Percentiles rank a stretch among this genome's conserved stretches.
phyloP scores from a whole-genome alignment of 2,113 vertebrate genomes.

The Gulo gulo region DNA sequence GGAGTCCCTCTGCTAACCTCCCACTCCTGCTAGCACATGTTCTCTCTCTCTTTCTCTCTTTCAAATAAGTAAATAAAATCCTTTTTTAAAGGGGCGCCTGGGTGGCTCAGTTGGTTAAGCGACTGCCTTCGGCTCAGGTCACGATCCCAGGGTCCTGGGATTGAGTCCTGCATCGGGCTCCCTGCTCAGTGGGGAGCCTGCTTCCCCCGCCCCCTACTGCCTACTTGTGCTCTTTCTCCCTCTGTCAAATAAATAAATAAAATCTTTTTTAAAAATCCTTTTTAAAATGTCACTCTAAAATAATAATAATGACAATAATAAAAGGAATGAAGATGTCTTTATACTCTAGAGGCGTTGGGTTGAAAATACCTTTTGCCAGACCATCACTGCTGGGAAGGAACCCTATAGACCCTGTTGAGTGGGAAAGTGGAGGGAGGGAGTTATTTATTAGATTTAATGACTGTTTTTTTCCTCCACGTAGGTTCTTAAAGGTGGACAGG shows the following conservation, averaged over 20 bases:
- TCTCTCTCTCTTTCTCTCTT: no score
- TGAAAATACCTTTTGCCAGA: background rate
- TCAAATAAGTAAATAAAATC: no score
- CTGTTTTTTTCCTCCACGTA: slow-evolving; percentile 62
- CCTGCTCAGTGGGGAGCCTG: no score
- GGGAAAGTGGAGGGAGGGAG: background rate
- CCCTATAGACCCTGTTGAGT: background rate
- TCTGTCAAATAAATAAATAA: background rate
- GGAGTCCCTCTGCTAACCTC: no score
- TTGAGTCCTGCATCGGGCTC: no score
- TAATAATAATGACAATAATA: background rate
- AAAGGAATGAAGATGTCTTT: background rate
- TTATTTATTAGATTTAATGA: background rate
- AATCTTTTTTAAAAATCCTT: background rate
- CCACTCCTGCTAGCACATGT: no score
- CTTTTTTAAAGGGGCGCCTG: background rate
- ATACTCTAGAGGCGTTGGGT: background rate
- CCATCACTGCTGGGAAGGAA: background rate
- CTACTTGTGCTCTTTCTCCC: background rate
- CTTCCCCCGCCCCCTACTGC: no score
- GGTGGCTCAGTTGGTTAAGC: background rate
- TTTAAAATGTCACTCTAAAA: background rate
- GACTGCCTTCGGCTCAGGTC: no score
- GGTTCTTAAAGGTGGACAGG: slow-evolving; percentile 98
- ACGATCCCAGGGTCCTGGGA: no score